Conservation (phyloP, 1,140 invertebrate genomes). For the Anastatus disparis region DNA sequence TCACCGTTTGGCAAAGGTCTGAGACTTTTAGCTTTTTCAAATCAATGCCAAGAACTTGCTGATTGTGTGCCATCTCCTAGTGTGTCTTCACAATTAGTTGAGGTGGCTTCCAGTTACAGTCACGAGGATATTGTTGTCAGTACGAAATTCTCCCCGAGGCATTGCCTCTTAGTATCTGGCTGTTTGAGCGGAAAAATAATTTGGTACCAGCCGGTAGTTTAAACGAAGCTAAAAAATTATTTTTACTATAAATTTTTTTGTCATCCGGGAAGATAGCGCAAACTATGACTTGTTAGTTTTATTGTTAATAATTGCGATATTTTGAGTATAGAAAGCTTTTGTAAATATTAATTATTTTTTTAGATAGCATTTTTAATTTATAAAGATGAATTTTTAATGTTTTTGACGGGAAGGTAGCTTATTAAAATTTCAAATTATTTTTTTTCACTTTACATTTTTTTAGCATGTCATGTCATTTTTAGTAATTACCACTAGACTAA, state of each 20-base stretch:
- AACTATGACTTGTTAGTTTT: constrained; percentile 31
- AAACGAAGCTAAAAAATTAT: constrained; percentile 44
- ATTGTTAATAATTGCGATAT: neutral
- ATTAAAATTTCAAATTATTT: constrained; percentile 1
- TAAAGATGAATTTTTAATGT: constrained; percentile 30
- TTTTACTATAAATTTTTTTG: constrained; percentile 16
- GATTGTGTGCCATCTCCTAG: constrained; percentile 70
- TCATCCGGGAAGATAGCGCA: neutral
- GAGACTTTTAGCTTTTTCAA: constrained; percentile 82
- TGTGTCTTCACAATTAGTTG: constrained; percentile 68
- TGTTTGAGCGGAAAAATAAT: constrained; percentile 87
- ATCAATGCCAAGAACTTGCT: constrained; percentile 81
- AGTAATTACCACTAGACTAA: too few species aligned
- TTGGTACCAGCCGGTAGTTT: constrained; percentile 87
- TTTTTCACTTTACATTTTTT: constrained; percentile 10
- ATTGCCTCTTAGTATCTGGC: constrained; percentile 87
- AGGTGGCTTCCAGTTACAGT: constrained; percentile 77
- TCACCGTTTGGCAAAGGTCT: constrained; percentile 89
- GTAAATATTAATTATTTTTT: constrained; percentile 41
- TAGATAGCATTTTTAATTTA: constrained; percentile 34
- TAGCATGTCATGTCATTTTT: too few species aligned
- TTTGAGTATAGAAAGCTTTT: constrained; percentile 12
- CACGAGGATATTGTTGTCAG: constrained; percentile 89
- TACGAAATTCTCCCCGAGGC: constrained; percentile 88
- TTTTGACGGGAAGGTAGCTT: constrained; percentile 6